Evolutionary conservation across 2,113 vertebrate genomes (phyloP), one percentile per base, ranked within the genome.

Genomic region (Grammomys surdaster): DNA sequence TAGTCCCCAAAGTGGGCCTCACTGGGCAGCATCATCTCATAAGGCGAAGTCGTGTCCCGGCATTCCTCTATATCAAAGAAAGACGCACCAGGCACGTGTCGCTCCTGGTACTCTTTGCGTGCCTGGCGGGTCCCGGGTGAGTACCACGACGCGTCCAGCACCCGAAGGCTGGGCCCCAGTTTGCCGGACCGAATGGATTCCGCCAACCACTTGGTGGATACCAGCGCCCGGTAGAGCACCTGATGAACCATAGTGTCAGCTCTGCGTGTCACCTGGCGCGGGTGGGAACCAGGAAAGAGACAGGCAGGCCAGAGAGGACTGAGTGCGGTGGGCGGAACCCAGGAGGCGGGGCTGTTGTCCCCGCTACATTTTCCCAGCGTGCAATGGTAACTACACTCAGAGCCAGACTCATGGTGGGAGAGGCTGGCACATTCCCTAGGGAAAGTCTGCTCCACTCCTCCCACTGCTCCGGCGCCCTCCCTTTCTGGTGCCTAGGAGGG

Each of bases 31-130:
- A 99, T 99, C 97, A 99, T 99, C 88, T 99, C 99, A 0, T 98
- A 98, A 0, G 98, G 98, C 0, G 99, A 99, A 3, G 96, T 92
- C 54, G 93, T 95, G 95, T 99, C 99, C 33, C 98, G 97, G 94
- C 99, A 99, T n/a, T 99, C 98, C 95, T 99, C 99, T 7, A 99
- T 99, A 86, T 99, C 99, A 56, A 99, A 99, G 94, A 99, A 99
- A 8, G 98, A 98, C 7, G 99, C 98, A 0, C 99, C 99, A 0
- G 99, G 99, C 5, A 99, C 98, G 85, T 99, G 99, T n/a, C 95
- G 96, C 94, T 99, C 99, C 12, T 67, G 84, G 91, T 99, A 99
- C 95, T 99, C 99, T 31, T 98, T 98, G 48, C 93, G 98, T 9
- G 99, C 98, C 7, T 99, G 96, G 5, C 99, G 98, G 2, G 98